Percentiles rank a stretch among this genome's conserved stretches.
phyloP scores from a whole-genome alignment of 2,797 vertebrate genomes.

The Gouania willdenowi region DNA sequence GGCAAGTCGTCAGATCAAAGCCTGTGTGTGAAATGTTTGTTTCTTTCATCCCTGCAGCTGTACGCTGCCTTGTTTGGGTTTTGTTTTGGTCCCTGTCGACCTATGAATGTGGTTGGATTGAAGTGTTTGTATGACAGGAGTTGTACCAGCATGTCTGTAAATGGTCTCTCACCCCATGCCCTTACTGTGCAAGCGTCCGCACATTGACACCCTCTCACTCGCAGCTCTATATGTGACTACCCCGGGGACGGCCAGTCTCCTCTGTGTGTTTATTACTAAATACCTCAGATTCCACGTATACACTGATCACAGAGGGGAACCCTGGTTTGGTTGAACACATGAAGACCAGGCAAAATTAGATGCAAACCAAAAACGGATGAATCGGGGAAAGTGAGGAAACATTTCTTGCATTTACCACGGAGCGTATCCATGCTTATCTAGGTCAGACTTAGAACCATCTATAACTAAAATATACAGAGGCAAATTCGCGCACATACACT shows the following conservation, averaged over 20 bases:
- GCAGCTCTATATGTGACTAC: slow-evolving; percentile 28
- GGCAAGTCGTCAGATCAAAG: slow-evolving; percentile 56
- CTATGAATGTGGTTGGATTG: slow-evolving; percentile 7
- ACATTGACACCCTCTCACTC: slow-evolving; percentile 58
- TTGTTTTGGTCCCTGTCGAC: slow-evolving; percentile 29
- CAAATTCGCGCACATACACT: too few relatives aligned
- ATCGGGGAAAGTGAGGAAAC: too few relatives aligned
- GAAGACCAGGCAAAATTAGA: slow-evolving; percentile 46
- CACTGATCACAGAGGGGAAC: slow-evolving; percentile 30
- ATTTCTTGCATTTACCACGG: too few relatives aligned
- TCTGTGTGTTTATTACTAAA: slow-evolving; percentile 39
- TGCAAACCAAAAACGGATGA: too few relatives aligned
- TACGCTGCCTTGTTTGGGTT: slow-evolving; percentile 11
- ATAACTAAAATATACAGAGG: too few relatives aligned
- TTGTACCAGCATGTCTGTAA: slow-evolving; percentile 3
- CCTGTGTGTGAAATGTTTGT: slow-evolving; percentile 25
- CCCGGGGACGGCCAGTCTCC: slow-evolving; percentile 45
- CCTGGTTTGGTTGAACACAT: slow-evolving; percentile 47
- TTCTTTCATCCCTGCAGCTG: slow-evolving; percentile 57
- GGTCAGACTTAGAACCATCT: too few relatives aligned
- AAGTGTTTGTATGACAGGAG: background rate
- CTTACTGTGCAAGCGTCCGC: slow-evolving; percentile 34
- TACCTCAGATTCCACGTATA: slow-evolving; percentile 11
- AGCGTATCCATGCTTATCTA: too few relatives aligned
- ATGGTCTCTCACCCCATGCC: slow-evolving; percentile 31